These are phyloP conservation scores for Nothoprocta pentlandii DNA, from an alignment of 2,113 vertebrate species.

Conservation along the genomic window DNA sequence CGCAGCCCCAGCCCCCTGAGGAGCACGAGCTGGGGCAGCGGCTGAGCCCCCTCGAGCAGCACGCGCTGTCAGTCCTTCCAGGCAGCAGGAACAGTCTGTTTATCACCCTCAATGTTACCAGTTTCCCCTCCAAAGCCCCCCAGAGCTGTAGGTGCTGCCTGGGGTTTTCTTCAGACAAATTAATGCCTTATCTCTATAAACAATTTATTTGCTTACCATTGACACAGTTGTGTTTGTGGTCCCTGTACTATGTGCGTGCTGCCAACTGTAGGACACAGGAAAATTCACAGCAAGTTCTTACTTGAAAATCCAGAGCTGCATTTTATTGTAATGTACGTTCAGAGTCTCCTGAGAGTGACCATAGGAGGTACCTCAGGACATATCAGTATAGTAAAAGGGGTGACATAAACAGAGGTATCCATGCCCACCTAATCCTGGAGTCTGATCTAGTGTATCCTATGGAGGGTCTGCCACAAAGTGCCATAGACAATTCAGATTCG, in stretches of 20 bases:
- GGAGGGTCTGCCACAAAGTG: background rate
- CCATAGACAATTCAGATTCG: background rate
- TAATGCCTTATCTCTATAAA: background rate
- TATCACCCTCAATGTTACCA: background rate
- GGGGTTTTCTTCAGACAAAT: background rate
- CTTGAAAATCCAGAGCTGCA: background rate
- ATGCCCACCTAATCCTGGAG: background rate
- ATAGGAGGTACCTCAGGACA: background rate
- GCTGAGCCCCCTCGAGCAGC: too few relatives aligned
- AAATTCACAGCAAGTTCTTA: background rate
- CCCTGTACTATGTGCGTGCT: background rate
- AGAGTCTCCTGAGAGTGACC: background rate
- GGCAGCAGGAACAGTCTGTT: background rate
- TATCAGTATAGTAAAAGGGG: background rate
- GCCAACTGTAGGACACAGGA: background rate
- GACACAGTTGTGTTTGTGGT: background rate
- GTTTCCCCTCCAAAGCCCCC: background rate
- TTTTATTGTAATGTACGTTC: background rate
- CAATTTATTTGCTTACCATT: background rate
- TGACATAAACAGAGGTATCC: background rate
- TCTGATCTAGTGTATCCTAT: background rate
- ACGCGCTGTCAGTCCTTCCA: too few relatives aligned
- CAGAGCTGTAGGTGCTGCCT: background rate
- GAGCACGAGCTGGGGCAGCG: background rate
- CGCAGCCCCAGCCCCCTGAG: background rate